Conservation (phyloP, 2,888 invertebrate species). For the Macrophya alboannulata region DNA sequence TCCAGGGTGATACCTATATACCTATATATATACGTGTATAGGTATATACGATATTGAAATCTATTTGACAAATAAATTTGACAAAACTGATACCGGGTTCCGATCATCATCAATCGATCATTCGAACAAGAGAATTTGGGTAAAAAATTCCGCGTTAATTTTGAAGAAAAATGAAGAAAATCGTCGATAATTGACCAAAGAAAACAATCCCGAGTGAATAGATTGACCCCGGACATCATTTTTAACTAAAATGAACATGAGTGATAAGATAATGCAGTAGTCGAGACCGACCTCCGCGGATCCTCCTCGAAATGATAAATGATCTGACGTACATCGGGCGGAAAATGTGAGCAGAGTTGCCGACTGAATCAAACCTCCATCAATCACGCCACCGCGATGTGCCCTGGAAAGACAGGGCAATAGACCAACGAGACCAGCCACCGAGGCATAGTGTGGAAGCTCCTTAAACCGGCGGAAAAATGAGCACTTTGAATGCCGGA, state of each 20-base stretch:
- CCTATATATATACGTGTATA: neutral
- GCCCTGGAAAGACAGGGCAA: conserved; percentile 49
- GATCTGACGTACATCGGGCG: conserved; percentile 72
- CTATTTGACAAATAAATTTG: conserved; percentile 78
- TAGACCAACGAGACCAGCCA: conserved; percentile 39
- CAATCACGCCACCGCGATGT: conserved; percentile 70
- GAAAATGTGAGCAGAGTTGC: conserved; percentile 73
- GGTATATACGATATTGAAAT: conserved; percentile 75
- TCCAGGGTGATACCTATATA: conserved; percentile 71
- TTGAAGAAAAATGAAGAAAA: neutral
- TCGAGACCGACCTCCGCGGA: conserved; percentile 11
- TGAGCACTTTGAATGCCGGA: conserved; percentile 58
- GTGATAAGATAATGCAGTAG: conserved; percentile 53
- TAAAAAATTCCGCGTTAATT: neutral
- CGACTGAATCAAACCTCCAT: conserved; percentile 77
- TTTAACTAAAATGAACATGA: conserved; percentile 51
- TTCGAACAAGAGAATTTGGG: neutral
- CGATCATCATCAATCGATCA: neutral
- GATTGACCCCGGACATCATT: conserved; percentile 33
- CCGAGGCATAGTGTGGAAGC: conserved; percentile 20
- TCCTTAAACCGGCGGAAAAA: conserved; percentile 59
- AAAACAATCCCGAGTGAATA: neutral
- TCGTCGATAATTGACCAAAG: neutral
- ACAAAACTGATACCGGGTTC: neutral
- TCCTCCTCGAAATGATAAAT: conserved; percentile 71